Conservation (phyloP, 1,140 invertebrate genomes). For the Listronotus bonariensis region DNA sequence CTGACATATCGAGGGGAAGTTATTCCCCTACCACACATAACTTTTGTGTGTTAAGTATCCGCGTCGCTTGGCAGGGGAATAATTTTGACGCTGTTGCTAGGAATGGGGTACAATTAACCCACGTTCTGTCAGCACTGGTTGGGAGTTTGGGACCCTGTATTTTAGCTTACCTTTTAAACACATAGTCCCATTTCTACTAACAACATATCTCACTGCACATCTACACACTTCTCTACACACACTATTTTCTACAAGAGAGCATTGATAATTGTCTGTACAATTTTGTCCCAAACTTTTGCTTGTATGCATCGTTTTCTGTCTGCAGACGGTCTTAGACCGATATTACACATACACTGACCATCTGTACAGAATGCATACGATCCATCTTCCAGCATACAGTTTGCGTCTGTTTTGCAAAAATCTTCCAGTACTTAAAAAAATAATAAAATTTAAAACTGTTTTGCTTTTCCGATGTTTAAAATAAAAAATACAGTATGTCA, state of each 20-base stretch:
- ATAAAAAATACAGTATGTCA: too few relatives aligned
- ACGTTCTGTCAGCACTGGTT: too few relatives aligned
- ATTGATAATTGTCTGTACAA: slow-evolving; percentile 37
- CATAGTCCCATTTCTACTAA: slow-evolving; percentile 31
- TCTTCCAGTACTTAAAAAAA: slow-evolving; percentile 36
- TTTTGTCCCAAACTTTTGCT: slow-evolving; percentile 30
- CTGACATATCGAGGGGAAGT: too few relatives aligned
- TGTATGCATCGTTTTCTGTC: slow-evolving; percentile 33
- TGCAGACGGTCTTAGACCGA: slow-evolving; percentile 23
- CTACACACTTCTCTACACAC: slow-evolving; percentile 36
- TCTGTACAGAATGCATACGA: slow-evolving; percentile 32
- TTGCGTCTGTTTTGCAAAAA: slow-evolving; percentile 31
- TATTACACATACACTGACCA: slow-evolving; percentile 37
- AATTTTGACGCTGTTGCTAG: too few relatives aligned
- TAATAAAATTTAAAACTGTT: too few relatives aligned
- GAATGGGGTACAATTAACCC: too few relatives aligned
- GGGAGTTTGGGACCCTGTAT: too few relatives aligned
- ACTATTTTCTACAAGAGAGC: slow-evolving; percentile 25
- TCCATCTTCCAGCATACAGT: slow-evolving; percentile 35
- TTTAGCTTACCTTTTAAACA: slow-evolving; percentile 41
- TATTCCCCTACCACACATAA: too few relatives aligned
- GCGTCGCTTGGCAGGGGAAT: too few relatives aligned
- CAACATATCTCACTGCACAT: slow-evolving; percentile 31
- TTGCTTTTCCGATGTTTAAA: too few relatives aligned
- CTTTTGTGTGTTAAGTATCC: too few relatives aligned